These are phyloP conservation scores for Sebastes wilsoni DNA, from an alignment of 2,797 vertebrate genomes.

Conservation along the genomic window DNA sequence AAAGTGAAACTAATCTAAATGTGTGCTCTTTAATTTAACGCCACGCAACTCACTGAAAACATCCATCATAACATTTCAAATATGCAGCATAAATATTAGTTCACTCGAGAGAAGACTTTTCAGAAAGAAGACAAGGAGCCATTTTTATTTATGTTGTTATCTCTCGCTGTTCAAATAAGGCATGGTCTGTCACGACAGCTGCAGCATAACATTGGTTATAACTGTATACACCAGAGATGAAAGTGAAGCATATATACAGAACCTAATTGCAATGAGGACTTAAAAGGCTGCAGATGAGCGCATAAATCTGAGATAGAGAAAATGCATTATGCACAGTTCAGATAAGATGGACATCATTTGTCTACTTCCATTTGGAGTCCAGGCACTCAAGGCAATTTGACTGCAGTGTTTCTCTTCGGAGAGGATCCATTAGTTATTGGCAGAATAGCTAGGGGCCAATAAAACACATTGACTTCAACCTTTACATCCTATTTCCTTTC, in stretches of 20 bases:
- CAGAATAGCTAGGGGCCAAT: conserved; percentile 59
- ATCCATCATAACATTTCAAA: neutral
- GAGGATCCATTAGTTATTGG: conserved; percentile 70
- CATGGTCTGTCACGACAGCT: conserved; percentile 25
- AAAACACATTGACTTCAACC: conserved; percentile 64
- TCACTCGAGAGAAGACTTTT: conserved; percentile 10
- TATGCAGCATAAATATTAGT: neutral
- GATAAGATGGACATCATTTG: conserved; percentile 72
- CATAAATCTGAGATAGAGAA: conserved; percentile 65
- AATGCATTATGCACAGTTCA: conserved; percentile 68
- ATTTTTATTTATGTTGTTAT: conserved; percentile 20
- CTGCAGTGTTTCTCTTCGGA: conserved; percentile 65
- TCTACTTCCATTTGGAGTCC: conserved; percentile 70
- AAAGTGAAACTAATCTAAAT: conserved; percentile 31
- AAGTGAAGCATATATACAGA: conserved; percentile 50
- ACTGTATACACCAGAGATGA: conserved; percentile 29
- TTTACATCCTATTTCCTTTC: conserved; percentile 60
- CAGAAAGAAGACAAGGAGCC: neutral
- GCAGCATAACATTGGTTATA: conserved; percentile 26
- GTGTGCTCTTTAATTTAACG: neutral
- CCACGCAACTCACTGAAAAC: neutral
- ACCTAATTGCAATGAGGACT: conserved; percentile 68
- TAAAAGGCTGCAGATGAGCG: conserved; percentile 66
- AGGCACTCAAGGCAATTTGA: conserved; percentile 72
- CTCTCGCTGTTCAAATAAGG: neutral